Conservation (phyloP, 2,888 invertebrate species). For the Ectemnius lituratus region DNA sequence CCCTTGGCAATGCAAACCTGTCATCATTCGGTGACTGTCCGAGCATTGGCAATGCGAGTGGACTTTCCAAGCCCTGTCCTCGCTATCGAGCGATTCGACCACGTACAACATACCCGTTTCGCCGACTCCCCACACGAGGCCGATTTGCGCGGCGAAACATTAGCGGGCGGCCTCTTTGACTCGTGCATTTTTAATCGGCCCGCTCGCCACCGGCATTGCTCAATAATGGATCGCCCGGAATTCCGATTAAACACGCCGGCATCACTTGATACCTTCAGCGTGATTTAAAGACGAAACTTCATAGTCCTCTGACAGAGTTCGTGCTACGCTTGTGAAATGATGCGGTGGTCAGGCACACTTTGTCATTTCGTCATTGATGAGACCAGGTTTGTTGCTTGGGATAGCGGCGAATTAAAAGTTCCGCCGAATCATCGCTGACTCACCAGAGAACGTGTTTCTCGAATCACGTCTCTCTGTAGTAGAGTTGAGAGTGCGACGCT, state of each 20-base stretch:
- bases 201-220: background rate
- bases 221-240: slow-evolving; percentile 5
- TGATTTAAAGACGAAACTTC: slow-evolving; percentile 1
- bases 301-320: background rate
- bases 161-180: slow-evolving; percentile 26
- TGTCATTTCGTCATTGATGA: slow-evolving; percentile 5
- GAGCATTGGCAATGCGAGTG: slow-evolving; percentile 48
- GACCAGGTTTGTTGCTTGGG: background rate
- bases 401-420: slow-evolving; percentile 24
- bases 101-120: slow-evolving; percentile 11
- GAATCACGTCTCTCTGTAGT: slow-evolving; percentile 32
- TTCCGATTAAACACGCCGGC: slow-evolving; percentile 1
- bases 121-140: slow-evolving; percentile 3
- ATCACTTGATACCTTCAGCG: background rate
- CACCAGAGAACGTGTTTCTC: slow-evolving; percentile 32
- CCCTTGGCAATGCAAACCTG: slow-evolving; percentile 49
- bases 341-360: background rate
- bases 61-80: slow-evolving; percentile 45
- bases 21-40: slow-evolving; percentile 36
- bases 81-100: slow-evolving; percentile 24
- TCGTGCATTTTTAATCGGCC: slow-evolving; percentile 1
- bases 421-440: slow-evolving; percentile 51
- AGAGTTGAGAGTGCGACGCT: background rate
- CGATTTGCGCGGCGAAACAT: background rate
- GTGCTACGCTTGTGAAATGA: no score